A percentile compares a stretch with the other conserved stretches of the same genome.
phyloP scores from a whole-genome alignment of 2,888 invertebrate species.

The Petrophora chlorosata region DNA sequence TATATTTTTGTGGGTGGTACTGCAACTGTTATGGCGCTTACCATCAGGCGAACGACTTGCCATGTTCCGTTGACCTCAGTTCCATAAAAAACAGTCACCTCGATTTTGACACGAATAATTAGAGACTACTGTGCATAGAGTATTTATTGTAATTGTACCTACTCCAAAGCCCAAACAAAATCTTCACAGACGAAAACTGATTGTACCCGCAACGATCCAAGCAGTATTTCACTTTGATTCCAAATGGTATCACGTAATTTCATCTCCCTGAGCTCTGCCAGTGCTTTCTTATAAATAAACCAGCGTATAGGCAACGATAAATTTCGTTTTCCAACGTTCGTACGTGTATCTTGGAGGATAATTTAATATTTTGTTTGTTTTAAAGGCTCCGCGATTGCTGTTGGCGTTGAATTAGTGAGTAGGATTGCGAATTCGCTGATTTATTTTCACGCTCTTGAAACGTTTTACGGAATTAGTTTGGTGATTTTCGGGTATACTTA shows the following conservation, averaged over 20 bases:
- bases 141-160: too few species aligned
- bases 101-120: too few species aligned
- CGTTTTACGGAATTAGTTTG: too few species aligned
- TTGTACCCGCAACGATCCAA: constrained; percentile 45
- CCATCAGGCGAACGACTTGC: too few species aligned
- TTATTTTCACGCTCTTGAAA: too few species aligned
- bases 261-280: constrained; percentile 72
- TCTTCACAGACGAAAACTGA: constrained; percentile 36
- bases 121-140: too few species aligned
- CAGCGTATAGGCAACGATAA: constrained; percentile 80
- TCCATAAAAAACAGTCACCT: too few species aligned
- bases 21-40: too few species aligned
- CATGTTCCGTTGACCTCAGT: too few species aligned
- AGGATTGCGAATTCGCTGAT: constrained; percentile 38
- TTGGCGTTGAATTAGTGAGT: constrained; percentile 62
- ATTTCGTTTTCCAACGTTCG: constrained; percentile 73
- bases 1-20: too few species aligned
- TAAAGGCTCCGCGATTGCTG: constrained; percentile 59
- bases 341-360: constrained; percentile 70
- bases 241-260: constrained; percentile 83
- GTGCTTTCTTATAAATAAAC: constrained; percentile 82
- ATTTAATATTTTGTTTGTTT: constrained; percentile 76
- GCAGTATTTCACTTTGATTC: constrained; percentile 79
- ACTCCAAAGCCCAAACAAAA: too few species aligned
- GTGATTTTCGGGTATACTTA: too few species aligned